Conservation (phyloP, 2,113 vertebrate species). For the Pterophyllum scalare region DNA sequence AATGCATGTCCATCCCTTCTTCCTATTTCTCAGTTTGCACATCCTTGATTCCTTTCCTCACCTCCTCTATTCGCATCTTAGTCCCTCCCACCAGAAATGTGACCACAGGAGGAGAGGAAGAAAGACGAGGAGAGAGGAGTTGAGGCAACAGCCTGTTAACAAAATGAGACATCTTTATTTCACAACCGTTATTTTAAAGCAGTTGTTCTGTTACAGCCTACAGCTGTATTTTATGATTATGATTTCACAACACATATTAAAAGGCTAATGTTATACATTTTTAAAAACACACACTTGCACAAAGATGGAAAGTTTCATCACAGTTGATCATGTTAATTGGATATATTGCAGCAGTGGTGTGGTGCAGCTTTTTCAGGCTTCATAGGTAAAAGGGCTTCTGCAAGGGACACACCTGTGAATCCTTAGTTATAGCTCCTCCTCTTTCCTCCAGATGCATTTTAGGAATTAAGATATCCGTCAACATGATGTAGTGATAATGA, state of each 20-base stretch:
- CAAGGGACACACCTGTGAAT: accelerated
- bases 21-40: slow-evolving; percentile 1
- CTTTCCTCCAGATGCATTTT: neutral
- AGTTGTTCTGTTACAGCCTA: no score
- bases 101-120: neutral
- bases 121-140: neutral
- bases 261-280: no score
- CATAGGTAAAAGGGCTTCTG: neutral
- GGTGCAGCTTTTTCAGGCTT: no score
- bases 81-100: slow-evolving; percentile 1
- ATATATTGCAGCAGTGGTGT: no score
- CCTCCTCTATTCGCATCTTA: neutral
- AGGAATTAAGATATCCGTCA: neutral
- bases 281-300: no score
- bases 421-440: neutral
- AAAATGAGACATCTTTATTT: neutral
- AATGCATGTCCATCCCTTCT: neutral
- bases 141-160: neutral
- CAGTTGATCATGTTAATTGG: no score
- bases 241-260: no score
- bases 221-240: no score
- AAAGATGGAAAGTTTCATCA: no score
- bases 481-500: neutral
- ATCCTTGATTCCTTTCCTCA: slow-evolving; percentile 5
- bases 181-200: neutral